Evolutionary conservation across 2,888 invertebrate species (phyloP).

Genomic region (Caenorhabditis imperialis): DNA sequence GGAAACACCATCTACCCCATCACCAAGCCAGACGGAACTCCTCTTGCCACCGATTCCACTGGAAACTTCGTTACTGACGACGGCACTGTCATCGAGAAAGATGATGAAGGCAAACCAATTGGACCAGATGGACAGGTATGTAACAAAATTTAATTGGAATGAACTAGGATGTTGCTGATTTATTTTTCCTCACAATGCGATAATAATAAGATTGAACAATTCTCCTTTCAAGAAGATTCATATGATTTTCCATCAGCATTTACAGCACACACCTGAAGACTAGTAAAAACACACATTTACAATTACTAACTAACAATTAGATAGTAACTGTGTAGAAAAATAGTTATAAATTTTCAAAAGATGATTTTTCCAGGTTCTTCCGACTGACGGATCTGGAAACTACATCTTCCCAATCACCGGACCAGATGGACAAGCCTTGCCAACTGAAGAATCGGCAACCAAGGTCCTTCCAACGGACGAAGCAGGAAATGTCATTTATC

Average conservation of each 20-base stretch:
- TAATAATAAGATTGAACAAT: no score
- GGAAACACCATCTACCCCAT: conserved; percentile 27
- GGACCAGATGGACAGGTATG: conserved; percentile 52
- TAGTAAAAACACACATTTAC: no score
- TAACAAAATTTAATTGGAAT: no score
- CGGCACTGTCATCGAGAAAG: conserved; percentile 19
- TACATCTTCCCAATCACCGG: conserved; percentile 53
- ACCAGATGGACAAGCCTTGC: conserved; percentile 50
- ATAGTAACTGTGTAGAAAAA: no score
- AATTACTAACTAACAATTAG: no score
- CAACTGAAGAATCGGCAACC: conserved; percentile 37
- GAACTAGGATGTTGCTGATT: no score
- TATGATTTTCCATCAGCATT: no score
- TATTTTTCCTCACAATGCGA: no score
- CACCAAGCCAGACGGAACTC: conserved; percentile 45
- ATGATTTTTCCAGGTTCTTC: no score
- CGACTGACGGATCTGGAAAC: conserved; percentile 23
- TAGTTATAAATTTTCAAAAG: no score
- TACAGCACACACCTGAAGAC: no score
- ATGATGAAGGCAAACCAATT: conserved; percentile 29
- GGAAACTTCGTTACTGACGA: conserved; percentile 24
- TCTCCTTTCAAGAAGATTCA: no score
- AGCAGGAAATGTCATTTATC: conserved; percentile 35
- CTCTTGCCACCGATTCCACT: conserved; percentile 29
- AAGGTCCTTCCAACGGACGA: conserved; percentile 37